Base-by-base conservation (phyloP, 1,140 invertebrate genomes). In the Chelonus insularis region DNA sequence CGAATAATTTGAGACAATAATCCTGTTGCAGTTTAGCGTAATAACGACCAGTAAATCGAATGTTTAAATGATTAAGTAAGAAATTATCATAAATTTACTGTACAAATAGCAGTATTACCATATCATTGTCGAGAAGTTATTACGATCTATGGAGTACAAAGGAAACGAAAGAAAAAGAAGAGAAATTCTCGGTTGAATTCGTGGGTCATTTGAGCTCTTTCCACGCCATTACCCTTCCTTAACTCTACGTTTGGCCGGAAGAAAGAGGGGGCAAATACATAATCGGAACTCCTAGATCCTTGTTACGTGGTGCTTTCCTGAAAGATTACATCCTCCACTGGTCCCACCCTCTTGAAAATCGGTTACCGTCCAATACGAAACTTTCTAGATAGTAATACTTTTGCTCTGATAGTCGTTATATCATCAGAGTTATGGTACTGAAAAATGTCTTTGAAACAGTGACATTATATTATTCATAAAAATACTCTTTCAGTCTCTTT, bases 131-230 rank as follows among this genome's bases (percentile, higher is more conserved):
- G 47, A 8, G n/a, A 29, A 20, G 54, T 11, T 8, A 18, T 29
- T 25, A 16, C 1, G 43, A 12, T 4, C 23, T 54, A 29, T 34
- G 25, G 32, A 50, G 8, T 14, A 25, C 20, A 5, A 12, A 16
- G 21, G 34, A 47, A 29, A 60, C 60, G 65, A 5, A 61, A 63
- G 62, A 64, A 61, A 18, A 43, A 62, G 60, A 63, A 59, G 45
- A 41, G 69, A 65, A 23, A 23, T 23, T 23, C 21, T 37, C 67
- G 64, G 65, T 61, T 68, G 69, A 70, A 78, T 80, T 80, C 75
- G 74, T 77, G 76, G 77, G 73, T 80, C 78, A 78, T 81, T 81
- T 80, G 78, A 80, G 76, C 72, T 69, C 73, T 78, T 81, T 77
- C 77, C 78, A 72, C 75, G 60, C 77, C 79, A 81, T 81, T 81